A percentile compares a stretch with the other conserved stretches of the same genome.
phyloP scores from a whole-genome alignment of 1,140 invertebrate genomes.

The Vanessa atalanta region DNA sequence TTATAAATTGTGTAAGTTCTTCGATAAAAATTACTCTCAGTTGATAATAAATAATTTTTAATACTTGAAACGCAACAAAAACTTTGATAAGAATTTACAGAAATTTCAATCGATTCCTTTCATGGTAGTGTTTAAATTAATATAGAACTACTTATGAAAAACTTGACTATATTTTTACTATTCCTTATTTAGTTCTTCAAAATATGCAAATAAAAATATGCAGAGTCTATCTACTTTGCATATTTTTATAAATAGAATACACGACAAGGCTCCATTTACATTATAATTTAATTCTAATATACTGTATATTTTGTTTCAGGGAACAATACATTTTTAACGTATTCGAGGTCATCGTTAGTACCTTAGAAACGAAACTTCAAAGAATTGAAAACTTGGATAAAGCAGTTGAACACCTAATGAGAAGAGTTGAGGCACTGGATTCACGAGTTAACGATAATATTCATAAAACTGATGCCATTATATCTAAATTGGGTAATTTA shows the following conservation, averaged over 20 bases:
- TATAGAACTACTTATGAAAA: too few species aligned
- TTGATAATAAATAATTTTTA: background rate
- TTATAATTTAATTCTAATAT: background rate
- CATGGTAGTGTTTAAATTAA: too few species aligned
- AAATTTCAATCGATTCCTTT: too few species aligned
- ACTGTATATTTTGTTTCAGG: conserved; percentile 83
- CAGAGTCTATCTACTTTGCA: too few species aligned
- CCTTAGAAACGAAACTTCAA: conserved; percentile 91
- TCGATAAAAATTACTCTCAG: background rate
- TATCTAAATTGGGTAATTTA: conserved; percentile 86
- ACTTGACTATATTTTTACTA: too few species aligned
- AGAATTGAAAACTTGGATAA: conserved; percentile 92
- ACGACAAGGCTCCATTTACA: too few species aligned
- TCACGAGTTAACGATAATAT: conserved; percentile 90
- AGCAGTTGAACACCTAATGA: conserved; percentile 91
- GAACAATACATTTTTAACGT: conserved; percentile 94
- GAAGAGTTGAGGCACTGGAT: conserved; percentile 89
- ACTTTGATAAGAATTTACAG: background rate
- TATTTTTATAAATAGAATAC: too few species aligned
- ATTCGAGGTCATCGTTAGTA: conserved; percentile 93
- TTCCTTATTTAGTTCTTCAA: background rate
- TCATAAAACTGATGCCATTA: conserved; percentile 90
- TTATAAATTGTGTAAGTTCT: conserved; percentile 11
- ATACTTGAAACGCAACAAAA: background rate
- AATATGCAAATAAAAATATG: too few species aligned